Percentiles rank a stretch among this genome's conserved stretches.
Evolutionary conservation across 2,888 invertebrate genomes (phyloP).

Genomic region (Entomobrya proxima): DNA sequence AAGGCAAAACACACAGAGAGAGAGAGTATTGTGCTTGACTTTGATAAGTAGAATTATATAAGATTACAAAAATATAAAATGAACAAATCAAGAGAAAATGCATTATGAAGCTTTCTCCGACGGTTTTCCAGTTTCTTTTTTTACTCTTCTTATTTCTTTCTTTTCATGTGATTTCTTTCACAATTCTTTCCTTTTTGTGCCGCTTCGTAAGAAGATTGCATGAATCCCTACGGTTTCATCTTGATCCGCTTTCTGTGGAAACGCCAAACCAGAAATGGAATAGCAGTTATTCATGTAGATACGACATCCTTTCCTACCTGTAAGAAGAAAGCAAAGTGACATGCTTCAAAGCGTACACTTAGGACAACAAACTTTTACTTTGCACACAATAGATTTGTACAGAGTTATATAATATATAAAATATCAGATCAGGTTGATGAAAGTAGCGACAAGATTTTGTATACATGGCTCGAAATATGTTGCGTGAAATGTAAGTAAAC

Average conservation of each 20-base stretch:
- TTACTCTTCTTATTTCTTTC: no score
- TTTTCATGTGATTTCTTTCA: neutral
- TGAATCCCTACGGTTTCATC: slow-evolving; percentile 61
- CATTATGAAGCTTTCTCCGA: neutral
- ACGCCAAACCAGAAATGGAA: slow-evolving; percentile 47
- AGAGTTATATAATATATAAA: no score
- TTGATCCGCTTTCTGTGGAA: slow-evolving; percentile 51
- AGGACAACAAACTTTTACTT: no score
- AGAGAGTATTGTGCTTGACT: neutral
- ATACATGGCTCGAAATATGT: no score
- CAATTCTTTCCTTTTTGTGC: neutral
- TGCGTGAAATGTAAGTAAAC: no score
- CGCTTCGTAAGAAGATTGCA: slow-evolving; percentile 51
- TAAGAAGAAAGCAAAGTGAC: neutral
- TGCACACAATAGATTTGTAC: no score
- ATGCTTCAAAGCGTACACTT: no score
- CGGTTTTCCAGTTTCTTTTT: neutral
- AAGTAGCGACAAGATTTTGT: no score
- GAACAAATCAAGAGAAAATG: no score
- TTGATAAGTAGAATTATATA: neutral
- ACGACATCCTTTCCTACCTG: neutral
- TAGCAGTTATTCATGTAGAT: slow-evolving; percentile 14
- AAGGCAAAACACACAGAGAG: no score
- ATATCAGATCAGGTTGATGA: no score
- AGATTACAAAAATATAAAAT: neutral